These are phyloP conservation scores for Molossus molossus DNA, from an alignment of 2,797 vertebrate genomes.

Conservation along the genomic window DNA sequence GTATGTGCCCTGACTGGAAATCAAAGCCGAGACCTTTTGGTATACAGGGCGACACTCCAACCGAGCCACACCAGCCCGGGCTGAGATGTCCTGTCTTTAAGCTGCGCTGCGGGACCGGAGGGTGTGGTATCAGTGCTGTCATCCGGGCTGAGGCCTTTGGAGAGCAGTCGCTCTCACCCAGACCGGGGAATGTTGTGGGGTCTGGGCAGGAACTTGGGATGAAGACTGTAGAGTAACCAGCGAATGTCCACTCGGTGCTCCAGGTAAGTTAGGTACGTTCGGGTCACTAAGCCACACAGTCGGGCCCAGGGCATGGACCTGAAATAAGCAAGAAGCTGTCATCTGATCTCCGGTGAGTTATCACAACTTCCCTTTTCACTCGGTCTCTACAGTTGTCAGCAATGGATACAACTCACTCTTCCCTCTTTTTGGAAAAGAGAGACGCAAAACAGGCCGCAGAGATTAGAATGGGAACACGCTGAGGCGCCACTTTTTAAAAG, in stretches of 20 bases:
- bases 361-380: not conserved
- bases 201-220: not conserved
- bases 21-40: no score
- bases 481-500: not conserved
- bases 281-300: not conserved
- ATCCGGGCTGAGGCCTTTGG: not conserved
- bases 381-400: not conserved
- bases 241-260: not conserved
- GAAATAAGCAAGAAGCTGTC: not conserved
- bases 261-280: rapidly evolving
- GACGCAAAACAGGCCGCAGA: not conserved
- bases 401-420: not conserved
- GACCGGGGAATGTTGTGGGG: not conserved
- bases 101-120: not conserved
- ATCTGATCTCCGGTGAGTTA: not conserved
- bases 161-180: not conserved
- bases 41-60: no score
- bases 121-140: rapidly evolving
- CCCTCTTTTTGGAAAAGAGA: not conserved
- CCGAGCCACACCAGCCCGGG: no score
- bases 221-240: not conserved
- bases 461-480: not conserved
- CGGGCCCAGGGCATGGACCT: not conserved
- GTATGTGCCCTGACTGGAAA: no score
- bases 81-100: not conserved